These are phyloP conservation scores for Chorisops tibialis DNA, from an alignment of 2,888 invertebrate species.

Conservation along the genomic window DNA sequence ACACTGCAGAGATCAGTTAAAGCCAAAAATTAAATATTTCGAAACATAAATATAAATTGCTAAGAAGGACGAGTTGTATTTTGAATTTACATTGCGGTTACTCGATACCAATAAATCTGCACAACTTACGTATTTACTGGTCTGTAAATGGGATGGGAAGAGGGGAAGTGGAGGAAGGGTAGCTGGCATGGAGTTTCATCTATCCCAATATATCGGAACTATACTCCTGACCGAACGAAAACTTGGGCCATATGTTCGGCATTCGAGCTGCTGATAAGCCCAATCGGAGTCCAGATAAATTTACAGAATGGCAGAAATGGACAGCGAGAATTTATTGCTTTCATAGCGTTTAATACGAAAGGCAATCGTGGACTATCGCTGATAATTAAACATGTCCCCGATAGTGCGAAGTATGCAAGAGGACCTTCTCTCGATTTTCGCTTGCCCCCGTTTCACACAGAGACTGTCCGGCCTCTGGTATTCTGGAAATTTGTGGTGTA, in stretches of 20 bases:
- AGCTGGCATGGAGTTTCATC: background rate
- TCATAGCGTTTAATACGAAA: constrained; percentile 15
- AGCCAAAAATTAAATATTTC: too few species aligned
- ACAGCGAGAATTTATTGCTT: constrained; percentile 17
- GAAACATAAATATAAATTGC: too few species aligned
- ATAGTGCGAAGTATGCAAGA: constrained; percentile 21
- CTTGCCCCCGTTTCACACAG: constrained; percentile 6
- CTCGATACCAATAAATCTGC: constrained; percentile 23
- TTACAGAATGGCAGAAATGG: constrained; percentile 22
- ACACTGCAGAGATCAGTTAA: too few species aligned
- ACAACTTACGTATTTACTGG: constrained; percentile 10
- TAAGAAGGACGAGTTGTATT: constrained; percentile 3
- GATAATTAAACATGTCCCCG: constrained; percentile 18
- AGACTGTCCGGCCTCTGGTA: background rate
- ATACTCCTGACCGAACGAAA: constrained; percentile 8
- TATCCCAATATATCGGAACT: background rate
- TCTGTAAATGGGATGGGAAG: background rate
- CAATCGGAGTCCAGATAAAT: constrained; percentile 22
- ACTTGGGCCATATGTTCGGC: constrained; percentile 20
- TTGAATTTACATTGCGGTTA: constrained; percentile 21
- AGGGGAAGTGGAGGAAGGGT: background rate
- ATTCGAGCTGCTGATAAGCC: constrained; percentile 19
- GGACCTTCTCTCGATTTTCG: too few species aligned
- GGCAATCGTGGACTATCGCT: constrained; percentile 25
- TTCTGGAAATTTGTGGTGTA: constrained; percentile 7